Conservation (phyloP, 2,113 vertebrate genomes). For the Alligator sinensis region DNA sequence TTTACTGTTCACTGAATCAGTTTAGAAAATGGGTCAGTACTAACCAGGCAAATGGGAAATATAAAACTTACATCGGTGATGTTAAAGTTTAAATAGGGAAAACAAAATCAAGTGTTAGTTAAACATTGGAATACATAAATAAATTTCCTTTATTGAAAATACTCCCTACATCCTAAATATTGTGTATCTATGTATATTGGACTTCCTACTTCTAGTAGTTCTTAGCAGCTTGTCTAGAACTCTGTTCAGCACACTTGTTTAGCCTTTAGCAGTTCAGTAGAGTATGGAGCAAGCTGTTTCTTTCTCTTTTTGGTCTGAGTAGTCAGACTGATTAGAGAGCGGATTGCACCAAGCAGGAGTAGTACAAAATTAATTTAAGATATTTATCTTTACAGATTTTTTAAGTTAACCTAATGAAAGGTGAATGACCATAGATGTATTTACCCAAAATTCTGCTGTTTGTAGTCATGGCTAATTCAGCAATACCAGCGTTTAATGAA, state of each 20-base stretch:
- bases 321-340: background rate
- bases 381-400: background rate
- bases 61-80: background rate
- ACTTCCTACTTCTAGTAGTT: background rate
- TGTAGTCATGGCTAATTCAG: background rate
- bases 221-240: background rate
- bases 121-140: background rate
- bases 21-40: background rate
- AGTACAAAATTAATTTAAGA: background rate
- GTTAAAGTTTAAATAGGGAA: background rate
- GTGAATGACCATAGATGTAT: background rate
- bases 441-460: background rate
- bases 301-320: background rate
- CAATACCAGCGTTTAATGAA: background rate
- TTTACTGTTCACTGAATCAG: background rate
- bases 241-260: background rate
- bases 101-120: background rate
- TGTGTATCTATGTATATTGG: fast-evolving
- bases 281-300: background rate
- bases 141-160: background rate
- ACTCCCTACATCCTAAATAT: background rate
- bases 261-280: background rate
- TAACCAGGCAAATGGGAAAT: background rate
- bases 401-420: too few relatives aligned
- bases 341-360: background rate